These are phyloP conservation scores for Buphagus erythrorhynchus DNA, from an alignment of 2,797 vertebrate species.

Conservation along the genomic window DNA sequence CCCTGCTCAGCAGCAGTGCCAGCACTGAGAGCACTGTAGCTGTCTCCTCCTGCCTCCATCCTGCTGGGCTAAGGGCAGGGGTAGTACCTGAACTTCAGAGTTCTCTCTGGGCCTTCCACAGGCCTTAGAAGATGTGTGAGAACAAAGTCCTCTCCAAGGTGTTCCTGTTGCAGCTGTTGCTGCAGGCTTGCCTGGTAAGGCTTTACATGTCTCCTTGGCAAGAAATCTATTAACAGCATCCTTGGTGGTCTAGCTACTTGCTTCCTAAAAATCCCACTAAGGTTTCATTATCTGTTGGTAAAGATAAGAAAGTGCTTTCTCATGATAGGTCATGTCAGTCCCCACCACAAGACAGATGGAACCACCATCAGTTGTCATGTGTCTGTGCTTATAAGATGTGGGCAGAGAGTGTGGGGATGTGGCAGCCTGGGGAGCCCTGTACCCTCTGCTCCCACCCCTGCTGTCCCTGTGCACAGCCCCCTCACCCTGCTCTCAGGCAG, in stretches of 20 bases:
- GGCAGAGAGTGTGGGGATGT: accelerated
- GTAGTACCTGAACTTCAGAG: not conserved
- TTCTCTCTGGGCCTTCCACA: not conserved
- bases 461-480: not conserved
- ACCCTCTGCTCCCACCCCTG: accelerated
- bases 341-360: not conserved
- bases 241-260: not conserved
- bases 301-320: not conserved
- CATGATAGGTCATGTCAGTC: not conserved
- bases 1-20: not conserved
- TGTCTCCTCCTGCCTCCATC: not conserved
- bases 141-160: not conserved
- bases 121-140: not conserved
- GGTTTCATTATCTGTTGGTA: not conserved
- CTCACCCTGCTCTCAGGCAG: not conserved
- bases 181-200: not conserved
- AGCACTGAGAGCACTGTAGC: accelerated
- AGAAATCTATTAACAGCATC: not conserved
- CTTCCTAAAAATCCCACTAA: not conserved
- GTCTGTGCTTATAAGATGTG: not conserved
- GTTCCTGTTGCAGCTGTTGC: not conserved
- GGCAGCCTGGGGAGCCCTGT: not conserved
- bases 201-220: not conserved
- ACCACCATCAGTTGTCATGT: accelerated
- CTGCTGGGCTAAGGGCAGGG: not conserved